Evolutionary conservation across 1,140 invertebrate species (phyloP).

Genomic region (Leptonema lineaticorne): DNA sequence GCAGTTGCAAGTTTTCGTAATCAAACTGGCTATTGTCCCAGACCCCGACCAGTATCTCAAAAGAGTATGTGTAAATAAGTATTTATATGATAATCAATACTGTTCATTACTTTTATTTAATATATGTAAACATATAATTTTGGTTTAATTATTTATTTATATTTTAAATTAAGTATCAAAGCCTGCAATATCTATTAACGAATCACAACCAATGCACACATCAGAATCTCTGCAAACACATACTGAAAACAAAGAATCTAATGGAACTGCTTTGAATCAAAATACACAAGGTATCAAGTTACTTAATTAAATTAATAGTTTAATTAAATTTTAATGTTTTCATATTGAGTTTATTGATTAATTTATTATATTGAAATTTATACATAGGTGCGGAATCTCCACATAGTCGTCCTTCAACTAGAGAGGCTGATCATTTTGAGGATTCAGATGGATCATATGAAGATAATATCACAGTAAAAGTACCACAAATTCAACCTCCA

Average conservation of each 20-base stretch:
- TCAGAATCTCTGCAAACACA: slow-evolving; percentile 12
- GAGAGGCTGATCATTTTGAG: slow-evolving; percentile 41
- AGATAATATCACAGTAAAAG: slow-evolving; percentile 60
- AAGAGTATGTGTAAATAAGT: background rate
- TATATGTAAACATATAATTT: background rate
- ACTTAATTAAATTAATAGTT: background rate
- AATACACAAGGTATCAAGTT: background rate
- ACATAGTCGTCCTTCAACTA: background rate
- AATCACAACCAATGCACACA: slow-evolving; percentile 6
- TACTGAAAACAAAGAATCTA: slow-evolving; percentile 16
- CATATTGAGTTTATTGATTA: background rate
- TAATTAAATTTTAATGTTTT: background rate
- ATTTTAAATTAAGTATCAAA: slow-evolving; percentile 19
- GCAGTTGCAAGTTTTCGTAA: slow-evolving; percentile 87
- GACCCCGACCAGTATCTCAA: slow-evolving; percentile 37
- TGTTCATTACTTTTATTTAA: background rate
- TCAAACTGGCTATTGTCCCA: slow-evolving; percentile 77
- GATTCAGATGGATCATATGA: slow-evolving; percentile 59
- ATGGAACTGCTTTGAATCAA: background rate
- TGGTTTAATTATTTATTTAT: background rate
- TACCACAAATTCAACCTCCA: slow-evolving; percentile 46
- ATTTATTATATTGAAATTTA: background rate
- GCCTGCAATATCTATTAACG: slow-evolving; percentile 10
- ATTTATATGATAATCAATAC: background rate
- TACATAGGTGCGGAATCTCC: slow-evolving; percentile 9